Base-by-base conservation (phyloP, 2,113 vertebrate species). In the Albula glossodonta region DNA sequence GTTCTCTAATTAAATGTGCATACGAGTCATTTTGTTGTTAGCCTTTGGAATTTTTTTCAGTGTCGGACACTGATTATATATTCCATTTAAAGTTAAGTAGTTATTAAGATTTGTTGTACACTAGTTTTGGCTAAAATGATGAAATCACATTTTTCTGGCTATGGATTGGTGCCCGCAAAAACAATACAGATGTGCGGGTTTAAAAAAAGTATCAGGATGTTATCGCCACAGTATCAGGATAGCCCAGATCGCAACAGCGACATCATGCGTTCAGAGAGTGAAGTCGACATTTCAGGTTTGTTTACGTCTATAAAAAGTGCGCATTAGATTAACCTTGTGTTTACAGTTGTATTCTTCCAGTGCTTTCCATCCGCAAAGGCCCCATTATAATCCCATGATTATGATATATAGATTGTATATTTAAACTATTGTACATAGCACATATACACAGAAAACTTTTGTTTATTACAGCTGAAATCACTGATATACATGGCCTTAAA, bases 231-330 rank as follows among this genome's bases (percentile, higher is more conserved):
- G 78, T 79, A 49, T 48, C 31, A 70, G 12, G 78, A 17, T 79
- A 19, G 22, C 17, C 48, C 15, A 12, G 48, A 17, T 41, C 78
- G 48, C 41, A 15, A 48, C 9, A 79, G 78, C 78, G 78, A 79
- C 78, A 79, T 49, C 78, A 49, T 50, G 78, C 15, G 78, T 79
- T 79, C 15, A 49, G 17, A 50, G 31, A 79, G 48, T 31, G 48
- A 49, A 17, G 41, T 79, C 3, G 41, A 50, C 19, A 17, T 79
- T 15, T 79, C 31, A 79, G 78, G 78, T 79, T 79, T 79, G 78
- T 79, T 79, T 79, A 79, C 78, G 48, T 79, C 78, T 79, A 48
- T 49, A 79, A 50, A 50, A 79, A 79, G 78, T 79, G 48, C 78
- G 78, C 48, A 49, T 50, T 31, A 50, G 31, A 79, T 79, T 79